Conservation (phyloP, 1,140 invertebrate genomes). For the Plutomurus gul region DNA sequence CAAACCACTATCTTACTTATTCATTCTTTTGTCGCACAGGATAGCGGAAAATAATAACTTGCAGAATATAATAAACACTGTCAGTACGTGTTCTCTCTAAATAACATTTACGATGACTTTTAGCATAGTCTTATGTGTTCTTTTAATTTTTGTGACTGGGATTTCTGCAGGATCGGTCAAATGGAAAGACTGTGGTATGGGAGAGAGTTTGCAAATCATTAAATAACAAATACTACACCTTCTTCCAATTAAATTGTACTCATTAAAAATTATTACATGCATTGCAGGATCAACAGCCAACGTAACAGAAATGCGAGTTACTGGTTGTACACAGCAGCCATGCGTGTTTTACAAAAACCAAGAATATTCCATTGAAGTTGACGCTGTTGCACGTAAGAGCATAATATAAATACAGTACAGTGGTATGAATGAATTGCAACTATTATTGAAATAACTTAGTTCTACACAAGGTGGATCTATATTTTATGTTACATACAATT, state of each 20-base stretch:
- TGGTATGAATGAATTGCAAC: too few relatives aligned
- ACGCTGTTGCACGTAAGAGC: slow-evolving; percentile 16
- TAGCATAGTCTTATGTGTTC: not conserved
- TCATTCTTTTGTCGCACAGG: too few relatives aligned
- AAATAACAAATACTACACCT: not conserved
- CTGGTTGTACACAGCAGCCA: not conserved
- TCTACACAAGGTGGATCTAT: too few relatives aligned
- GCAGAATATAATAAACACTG: too few relatives aligned
- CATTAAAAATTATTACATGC: not conserved
- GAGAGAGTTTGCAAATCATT: not conserved
- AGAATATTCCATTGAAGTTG: slow-evolving; percentile 1
- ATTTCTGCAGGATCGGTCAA: not conserved
- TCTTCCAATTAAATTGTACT: not conserved
- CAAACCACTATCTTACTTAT: too few relatives aligned
- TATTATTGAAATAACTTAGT: not conserved
- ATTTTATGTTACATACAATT: too few relatives aligned
- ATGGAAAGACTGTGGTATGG: not conserved
- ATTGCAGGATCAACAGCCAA: slow-evolving; percentile 1
- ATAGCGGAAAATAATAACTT: too few relatives aligned
- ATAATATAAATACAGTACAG: too few relatives aligned
- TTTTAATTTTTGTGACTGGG: not conserved
- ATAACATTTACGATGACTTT: too few relatives aligned
- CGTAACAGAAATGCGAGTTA: not conserved
- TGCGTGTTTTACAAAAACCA: not conserved
- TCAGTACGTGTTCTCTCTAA: too few relatives aligned